These are phyloP conservation scores for Pseudochirops corinnae DNA, from an alignment of 2,797 vertebrate species.

Conservation along the genomic window DNA sequence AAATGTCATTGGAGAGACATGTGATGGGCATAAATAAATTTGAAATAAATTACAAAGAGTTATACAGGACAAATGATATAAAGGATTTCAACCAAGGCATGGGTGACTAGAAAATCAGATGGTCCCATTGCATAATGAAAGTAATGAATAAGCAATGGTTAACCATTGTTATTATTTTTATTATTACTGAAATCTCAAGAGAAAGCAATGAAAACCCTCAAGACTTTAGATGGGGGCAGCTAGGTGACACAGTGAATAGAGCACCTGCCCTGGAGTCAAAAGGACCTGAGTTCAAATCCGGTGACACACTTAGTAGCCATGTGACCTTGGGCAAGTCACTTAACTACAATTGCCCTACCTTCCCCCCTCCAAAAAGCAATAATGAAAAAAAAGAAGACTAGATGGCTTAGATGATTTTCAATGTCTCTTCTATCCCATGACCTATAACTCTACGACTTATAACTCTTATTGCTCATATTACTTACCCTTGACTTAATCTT, in stretches of 20 bases:
- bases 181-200: not conserved
- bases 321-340: too few species aligned
- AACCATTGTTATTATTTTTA: not conserved
- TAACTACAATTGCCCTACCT: too few species aligned
- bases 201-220: not conserved
- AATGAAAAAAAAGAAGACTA: not conserved
- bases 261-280: too few species aligned
- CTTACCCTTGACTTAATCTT: not conserved
- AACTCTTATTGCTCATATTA: not conserved
- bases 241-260: too few species aligned
- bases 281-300: too few species aligned
- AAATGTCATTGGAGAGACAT: not conserved
- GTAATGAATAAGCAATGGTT: not conserved
- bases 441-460: not conserved
- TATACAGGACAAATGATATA: not conserved
- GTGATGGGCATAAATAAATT: not conserved
- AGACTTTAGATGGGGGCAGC: not conserved
- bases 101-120: not conserved
- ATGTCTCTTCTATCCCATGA: too few species aligned
- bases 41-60: not conserved
- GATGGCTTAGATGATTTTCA: not conserved
- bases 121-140: not conserved
- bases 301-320: too few species aligned
- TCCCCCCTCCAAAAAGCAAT: too few species aligned
- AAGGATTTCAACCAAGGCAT: not conserved